These are phyloP conservation scores for Glossophaga mutica DNA, from an alignment of 2,797 vertebrate genomes.

Conservation along the genomic window DNA sequence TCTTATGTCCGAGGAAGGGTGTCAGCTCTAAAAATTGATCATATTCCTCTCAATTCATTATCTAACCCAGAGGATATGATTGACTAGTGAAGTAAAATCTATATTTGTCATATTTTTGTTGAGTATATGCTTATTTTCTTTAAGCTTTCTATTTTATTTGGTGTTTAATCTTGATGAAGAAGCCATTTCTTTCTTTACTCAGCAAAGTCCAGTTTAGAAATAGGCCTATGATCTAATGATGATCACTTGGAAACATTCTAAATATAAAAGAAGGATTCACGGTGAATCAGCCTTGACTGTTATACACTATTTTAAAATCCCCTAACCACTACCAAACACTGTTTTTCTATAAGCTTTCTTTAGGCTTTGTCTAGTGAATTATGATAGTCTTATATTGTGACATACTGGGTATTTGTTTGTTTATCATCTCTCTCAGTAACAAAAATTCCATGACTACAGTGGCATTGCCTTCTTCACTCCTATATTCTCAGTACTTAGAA, in stretches of 20 bases:
- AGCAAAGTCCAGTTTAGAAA: not conserved
- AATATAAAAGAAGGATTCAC: not conserved
- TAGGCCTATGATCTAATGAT: not conserved
- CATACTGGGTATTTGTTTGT: not conserved
- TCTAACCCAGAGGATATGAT: not conserved
- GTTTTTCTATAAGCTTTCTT: not conserved
- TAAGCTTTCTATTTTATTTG: not conserved
- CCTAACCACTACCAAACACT: not conserved
- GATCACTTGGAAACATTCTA: not conserved
- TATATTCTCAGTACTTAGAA: not conserved
- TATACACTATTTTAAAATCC: not conserved
- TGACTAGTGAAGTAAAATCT: not conserved
- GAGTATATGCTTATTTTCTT: not conserved
- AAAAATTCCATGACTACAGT: not conserved
- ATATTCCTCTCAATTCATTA: not conserved
- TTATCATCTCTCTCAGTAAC: not conserved
- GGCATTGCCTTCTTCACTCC: not conserved
- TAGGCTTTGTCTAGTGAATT: not conserved
- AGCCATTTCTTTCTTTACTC: not conserved
- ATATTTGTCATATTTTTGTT: not conserved
- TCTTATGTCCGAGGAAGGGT: not conserved
- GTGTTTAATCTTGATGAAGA: not conserved
- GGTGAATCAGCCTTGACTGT: not conserved
- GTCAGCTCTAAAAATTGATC: not conserved
- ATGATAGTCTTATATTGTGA: not conserved